Percentiles rank a stretch among this genome's conserved stretches.
Conservation (phyloP, 2,888 invertebrate genomes). For the Drosophila prostipennis region DNA sequence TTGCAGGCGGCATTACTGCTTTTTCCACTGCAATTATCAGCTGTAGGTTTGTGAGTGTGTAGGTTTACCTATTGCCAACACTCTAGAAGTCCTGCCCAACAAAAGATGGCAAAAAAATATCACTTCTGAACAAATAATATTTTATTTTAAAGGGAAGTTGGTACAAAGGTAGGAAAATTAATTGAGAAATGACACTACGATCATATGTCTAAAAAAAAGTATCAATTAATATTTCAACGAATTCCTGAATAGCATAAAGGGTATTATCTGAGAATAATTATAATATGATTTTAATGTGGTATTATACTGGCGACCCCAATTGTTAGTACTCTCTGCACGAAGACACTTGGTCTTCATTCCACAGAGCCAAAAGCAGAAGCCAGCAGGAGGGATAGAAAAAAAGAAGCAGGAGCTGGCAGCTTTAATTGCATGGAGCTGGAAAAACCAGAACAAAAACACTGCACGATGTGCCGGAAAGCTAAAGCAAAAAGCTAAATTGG, state of each 20-base stretch:
- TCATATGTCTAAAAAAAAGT: too few relatives aligned
- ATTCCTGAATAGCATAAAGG: too few relatives aligned
- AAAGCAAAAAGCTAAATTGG: conserved; percentile 41
- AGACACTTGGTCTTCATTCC: conserved; percentile 15
- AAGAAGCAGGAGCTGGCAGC: conserved; percentile 24
- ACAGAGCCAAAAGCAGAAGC: not conserved
- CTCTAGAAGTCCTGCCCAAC: not conserved
- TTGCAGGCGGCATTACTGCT: conserved; percentile 40
- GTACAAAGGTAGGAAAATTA: too few relatives aligned
- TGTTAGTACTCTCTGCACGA: conserved; percentile 9
- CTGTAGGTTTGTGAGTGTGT: conserved; percentile 16
- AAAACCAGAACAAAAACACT: conserved; percentile 25
- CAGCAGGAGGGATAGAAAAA: conserved; percentile 12
- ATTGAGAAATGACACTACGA: too few relatives aligned
- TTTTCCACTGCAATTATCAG: conserved; percentile 53
- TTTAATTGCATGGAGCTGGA: conserved; percentile 58
- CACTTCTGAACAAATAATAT: too few relatives aligned
- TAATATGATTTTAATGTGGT: not conserved
- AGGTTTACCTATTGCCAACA: conserved; percentile 9
- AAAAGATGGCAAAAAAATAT: not conserved
- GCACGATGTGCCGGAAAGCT: conserved; percentile 35
- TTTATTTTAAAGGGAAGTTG: too few relatives aligned
- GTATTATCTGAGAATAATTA: too few relatives aligned
- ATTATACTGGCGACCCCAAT: not conserved
- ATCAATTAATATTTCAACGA: too few relatives aligned